Base-by-base conservation (phyloP, 2,888 invertebrate species). In the Tigriopus californicus region DNA sequence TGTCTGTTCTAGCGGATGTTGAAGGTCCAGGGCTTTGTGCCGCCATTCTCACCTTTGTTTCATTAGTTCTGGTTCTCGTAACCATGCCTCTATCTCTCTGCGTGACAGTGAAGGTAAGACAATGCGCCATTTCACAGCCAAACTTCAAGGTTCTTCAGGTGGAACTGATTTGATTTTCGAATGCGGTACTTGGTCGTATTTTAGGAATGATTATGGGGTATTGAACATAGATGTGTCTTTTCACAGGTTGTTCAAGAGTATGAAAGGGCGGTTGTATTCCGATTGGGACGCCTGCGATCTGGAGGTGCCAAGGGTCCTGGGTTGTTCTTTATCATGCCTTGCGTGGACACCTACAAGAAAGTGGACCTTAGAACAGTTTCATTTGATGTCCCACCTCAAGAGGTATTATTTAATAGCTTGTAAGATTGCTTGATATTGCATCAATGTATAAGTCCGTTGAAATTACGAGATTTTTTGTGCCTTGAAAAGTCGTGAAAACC, bases 371-470 rank as follows among this genome's bases (percentile, higher is more conserved):
- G 80, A 57, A 77, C 77, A 1, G 72, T 75, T 6, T 76, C 78
- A 0, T 77, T 79, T 66, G 77, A 80, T 67, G 77, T 80, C n/a
- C 76, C 77, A 6, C 76, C 79, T 2, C 80, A 80, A 67, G 79
- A 79, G 69, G 77, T 75, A 61, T 5, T 33, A n/a, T n/a, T n/a
- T n/a, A n/a, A n/a, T n/a, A n/a, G n/a, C n/a, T n/a, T n/a, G n/a
- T n/a, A n/a, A n/a, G n/a, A n/a, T n/a, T n/a, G n/a, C n/a, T n/a
- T n/a, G n/a, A n/a, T n/a, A n/a, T n/a, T n/a, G n/a, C n/a, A n/a
- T n/a, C n/a, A n/a, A n/a, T n/a, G n/a, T n/a, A n/a, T n/a, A n/a
- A n/a, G n/a, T n/a, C n/a, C n/a, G n/a, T n/a, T n/a, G n/a, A n/a
- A n/a, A n/a, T n/a, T n/a, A n/a, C n/a, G n/a, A n/a, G n/a, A n/a